These are phyloP conservation scores for Alouatta palliata DNA, from an alignment of 2,113 vertebrate species.

Conservation along the genomic window DNA sequence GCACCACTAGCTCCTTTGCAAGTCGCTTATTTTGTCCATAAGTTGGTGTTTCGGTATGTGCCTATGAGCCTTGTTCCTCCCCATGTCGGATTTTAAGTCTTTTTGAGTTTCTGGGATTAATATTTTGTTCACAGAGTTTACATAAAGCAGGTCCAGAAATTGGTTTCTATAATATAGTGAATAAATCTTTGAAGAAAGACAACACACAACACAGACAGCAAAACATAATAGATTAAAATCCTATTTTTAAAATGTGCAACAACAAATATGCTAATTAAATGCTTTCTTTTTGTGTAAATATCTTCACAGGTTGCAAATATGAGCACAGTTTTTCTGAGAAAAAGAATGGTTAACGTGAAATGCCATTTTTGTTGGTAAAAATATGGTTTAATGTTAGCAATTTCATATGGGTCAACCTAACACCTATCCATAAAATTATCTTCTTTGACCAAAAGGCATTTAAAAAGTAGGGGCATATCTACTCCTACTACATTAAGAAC, in stretches of 20 bases:
- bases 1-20: background rate
- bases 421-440: background rate
- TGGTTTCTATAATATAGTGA: background rate
- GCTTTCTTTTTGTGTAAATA: background rate
- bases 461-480: background rate
- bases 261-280: background rate
- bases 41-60: background rate
- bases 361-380: background rate
- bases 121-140: background rate
- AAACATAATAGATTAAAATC: background rate
- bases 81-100: background rate
- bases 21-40: slow-evolving; percentile 4
- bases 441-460: background rate
- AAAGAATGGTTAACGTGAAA: background rate
- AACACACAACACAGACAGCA: background rate
- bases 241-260: background rate
- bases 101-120: slow-evolving; percentile 22
- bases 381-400: background rate
- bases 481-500: no score
- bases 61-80: background rate
- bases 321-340: background rate
- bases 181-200: background rate
- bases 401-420: background rate
- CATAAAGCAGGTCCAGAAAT: background rate
- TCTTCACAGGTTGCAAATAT: background rate